Percentiles rank a stretch among this genome's conserved stretches.
These are phyloP conservation scores for Hippotragus niger DNA, from an alignment of 2,113 vertebrate species.

Conservation along the genomic window DNA sequence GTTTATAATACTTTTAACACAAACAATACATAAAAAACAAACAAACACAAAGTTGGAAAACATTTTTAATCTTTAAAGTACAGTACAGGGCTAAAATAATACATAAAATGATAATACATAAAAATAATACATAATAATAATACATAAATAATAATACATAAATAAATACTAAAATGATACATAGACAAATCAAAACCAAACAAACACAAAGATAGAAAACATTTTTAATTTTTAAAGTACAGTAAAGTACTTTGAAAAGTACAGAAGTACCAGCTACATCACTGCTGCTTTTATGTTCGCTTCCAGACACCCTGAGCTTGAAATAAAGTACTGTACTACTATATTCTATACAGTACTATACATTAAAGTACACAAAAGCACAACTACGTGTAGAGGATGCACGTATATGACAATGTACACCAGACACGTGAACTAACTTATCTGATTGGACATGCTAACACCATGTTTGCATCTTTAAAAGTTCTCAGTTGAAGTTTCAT, in stretches of 20 bases:
- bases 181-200: not conserved
- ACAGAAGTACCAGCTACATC: not conserved
- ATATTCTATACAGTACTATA: not conserved
- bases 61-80: not conserved
- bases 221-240: not conserved
- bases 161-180: not conserved
- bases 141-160: not conserved
- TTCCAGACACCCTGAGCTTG: not conserved
- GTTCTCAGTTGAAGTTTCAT: not conserved
- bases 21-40: not conserved
- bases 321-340: not conserved
- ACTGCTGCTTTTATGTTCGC: not conserved
- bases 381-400: not conserved
- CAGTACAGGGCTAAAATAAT: not conserved
- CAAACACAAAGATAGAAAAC: not conserved
- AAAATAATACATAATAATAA: not conserved
- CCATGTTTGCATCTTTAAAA: not conserved
- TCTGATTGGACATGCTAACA: not conserved
- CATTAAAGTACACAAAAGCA: not conserved
- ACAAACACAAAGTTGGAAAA: not conserved
- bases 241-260: not conserved
- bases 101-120: not conserved
- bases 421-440: not conserved
- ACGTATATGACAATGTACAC: rapidly evolving
- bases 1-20: not conserved